Evolutionary conservation across 2,797 vertebrate genomes (phyloP), one percentile per base, ranked within the genome.

Genomic region (Cirrhinus molitorella): DNA sequence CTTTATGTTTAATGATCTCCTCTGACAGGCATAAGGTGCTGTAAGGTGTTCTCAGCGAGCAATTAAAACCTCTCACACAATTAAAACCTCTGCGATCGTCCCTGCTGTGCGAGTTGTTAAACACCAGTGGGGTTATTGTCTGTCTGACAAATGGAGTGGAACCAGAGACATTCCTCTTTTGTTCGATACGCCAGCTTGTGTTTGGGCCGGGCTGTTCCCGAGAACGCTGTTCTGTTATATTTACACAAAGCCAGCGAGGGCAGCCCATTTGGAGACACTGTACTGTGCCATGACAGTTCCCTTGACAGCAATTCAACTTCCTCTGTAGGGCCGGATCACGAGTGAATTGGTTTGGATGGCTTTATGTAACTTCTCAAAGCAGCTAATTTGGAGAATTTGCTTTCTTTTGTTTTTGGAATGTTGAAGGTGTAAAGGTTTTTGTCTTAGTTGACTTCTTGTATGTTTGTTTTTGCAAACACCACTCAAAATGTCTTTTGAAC

Each of bases 81-180:
- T 97, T 97, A 97, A 96, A 96, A 93, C 89, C 90, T 93, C 93
- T 92, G 93, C 95, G 95, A 96, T 96, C 94, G 95, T 91, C 92
- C 95, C 95, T 95, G 93, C 93, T 92, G 95, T 92, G 94, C 93
- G 94, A 94, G 96, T 93, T 96, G 96, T 96, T 96, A 96, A 96
- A 96, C 95, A 96, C 96, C 95, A 96, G 95, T 93, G 95, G 95
- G 96, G 96, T 96, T 96, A 96, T 96, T 96, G 95, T 96, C 95
- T 94, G 95, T 92, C 91, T 92, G 95, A 93, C 94, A 95, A 97
- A 95, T 92, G 90, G 95, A 84, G 91, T 94, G 96, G 96, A 97
- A 97, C 95, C 91, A 88, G 90, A 94, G 91, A 93, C 92, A 89
- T 92, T 89, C 91, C 91, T 91, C 90, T 91, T 91, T 86, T 91